These are phyloP conservation scores for Fragum whitleyi DNA, from an alignment of 2,888 invertebrate species.

Conservation along the genomic window DNA sequence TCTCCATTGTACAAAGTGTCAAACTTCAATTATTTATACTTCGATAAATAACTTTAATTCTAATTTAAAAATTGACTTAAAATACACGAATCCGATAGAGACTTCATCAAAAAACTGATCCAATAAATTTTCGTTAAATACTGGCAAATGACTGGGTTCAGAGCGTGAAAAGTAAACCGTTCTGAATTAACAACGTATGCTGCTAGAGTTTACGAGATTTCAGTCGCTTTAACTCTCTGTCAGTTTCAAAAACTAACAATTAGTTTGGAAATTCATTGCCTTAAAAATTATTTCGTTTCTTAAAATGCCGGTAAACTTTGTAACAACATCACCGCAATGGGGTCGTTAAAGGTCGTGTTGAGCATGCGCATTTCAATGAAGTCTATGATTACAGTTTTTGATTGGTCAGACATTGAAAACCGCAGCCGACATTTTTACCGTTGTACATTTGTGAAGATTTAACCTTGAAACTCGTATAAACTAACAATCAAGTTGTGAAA, in stretches of 20 bases:
- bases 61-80: constrained; percentile 28
- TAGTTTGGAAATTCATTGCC: constrained; percentile 56
- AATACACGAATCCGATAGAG: constrained; percentile 19
- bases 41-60: constrained; percentile 30
- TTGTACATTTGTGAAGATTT: constrained; percentile 15
- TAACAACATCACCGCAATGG: constrained; percentile 21
- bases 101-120: constrained; percentile 32
- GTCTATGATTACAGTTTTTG: constrained; percentile 45
- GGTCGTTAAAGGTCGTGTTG: constrained; percentile 39
- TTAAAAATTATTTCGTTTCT: constrained; percentile 56
- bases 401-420: constrained; percentile 29
- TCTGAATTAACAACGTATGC: constrained; percentile 34
- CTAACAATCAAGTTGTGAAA: too few relatives aligned
- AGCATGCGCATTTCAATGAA: constrained; percentile 39
- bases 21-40: constrained; percentile 28
- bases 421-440: constrained; percentile 48
- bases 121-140: constrained; percentile 35
- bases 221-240: constrained; percentile 30
- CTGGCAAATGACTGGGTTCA: constrained; percentile 19
- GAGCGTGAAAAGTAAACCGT: constrained; percentile 22
- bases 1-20: constrained; percentile 24
- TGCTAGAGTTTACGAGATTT: constrained; percentile 25
- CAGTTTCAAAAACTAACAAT: constrained; percentile 45
- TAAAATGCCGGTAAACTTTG: constrained; percentile 17
- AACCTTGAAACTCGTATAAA: neutral